A percentile compares a stretch with the other conserved stretches of the same genome.
Conservation (phyloP, 30 jellyfish, hydroid and myxozoan genomes). For the Phacellophora camtschatica region DNA sequence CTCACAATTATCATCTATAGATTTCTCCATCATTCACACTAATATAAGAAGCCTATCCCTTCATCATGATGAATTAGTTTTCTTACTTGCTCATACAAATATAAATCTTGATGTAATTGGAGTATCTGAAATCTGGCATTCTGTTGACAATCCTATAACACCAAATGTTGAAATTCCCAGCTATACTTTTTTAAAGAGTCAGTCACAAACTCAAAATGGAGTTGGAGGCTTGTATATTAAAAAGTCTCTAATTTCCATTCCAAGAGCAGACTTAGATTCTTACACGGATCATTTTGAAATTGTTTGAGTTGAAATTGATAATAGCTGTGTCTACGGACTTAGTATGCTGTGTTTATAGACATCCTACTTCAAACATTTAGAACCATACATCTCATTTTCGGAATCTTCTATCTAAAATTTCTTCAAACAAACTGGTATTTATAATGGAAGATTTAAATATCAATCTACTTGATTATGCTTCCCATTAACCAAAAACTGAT, state of each 20-base stretch:
- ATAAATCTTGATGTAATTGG: constrained; percentile 25
- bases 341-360: constrained; percentile 14
- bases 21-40: constrained; percentile 34
- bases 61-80: constrained; percentile 44
- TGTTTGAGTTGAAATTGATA: constrained; percentile 12
- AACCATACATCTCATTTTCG: constrained; percentile 20
- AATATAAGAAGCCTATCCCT: constrained; percentile 47
- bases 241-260: constrained; percentile 5
- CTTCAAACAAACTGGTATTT: constrained; percentile 7
- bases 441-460: constrained; percentile 41
- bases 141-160: constrained; percentile 1
- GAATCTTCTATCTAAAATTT: constrained; percentile 2
- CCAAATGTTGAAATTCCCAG: no score
- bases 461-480: constrained; percentile 19
- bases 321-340: neutral
- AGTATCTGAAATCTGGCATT: constrained; percentile 12
- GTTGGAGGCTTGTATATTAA: constrained; percentile 24
- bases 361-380: constrained; percentile 5
- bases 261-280: constrained; percentile 17
- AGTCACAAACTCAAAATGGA: constrained; percentile 23
- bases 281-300: constrained; percentile 50
- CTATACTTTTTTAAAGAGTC: constrained; percentile 8
- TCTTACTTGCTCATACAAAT: neutral
- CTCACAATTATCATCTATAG: constrained; percentile 22
- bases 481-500: neutral